Evolutionary conservation across 2,888 invertebrate species (phyloP).

Genomic region (Nomada ruficornis): DNA sequence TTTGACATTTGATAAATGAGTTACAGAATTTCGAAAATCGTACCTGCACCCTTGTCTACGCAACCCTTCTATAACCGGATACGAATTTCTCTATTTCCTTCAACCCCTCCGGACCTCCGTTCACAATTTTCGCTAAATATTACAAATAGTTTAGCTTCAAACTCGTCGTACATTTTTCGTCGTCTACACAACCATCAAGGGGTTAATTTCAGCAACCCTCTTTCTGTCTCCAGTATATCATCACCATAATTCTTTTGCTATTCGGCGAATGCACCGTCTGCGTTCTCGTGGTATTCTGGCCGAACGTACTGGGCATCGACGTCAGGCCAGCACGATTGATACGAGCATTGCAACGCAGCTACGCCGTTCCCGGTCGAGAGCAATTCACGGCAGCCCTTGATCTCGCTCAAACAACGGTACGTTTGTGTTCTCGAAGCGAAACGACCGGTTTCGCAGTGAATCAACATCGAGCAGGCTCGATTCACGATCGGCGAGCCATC

Average conservation of each 20-base stretch:
- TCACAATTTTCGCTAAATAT: too few relatives aligned
- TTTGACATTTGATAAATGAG: too few relatives aligned
- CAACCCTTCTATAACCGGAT: too few relatives aligned
- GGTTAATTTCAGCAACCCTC: background rate
- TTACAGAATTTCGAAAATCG: too few relatives aligned
- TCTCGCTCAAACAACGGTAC: conserved; percentile 88
- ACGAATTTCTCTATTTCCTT: too few relatives aligned
- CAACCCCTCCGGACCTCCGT: too few relatives aligned
- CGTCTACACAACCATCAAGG: too few relatives aligned
- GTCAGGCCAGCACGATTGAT: conserved; percentile 89
- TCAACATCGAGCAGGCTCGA: background rate
- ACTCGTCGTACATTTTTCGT: background rate
- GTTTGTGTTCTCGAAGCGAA: conserved; percentile 3
- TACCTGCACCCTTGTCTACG: too few relatives aligned
- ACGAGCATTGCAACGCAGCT: conserved; percentile 90
- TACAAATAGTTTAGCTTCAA: too few relatives aligned
- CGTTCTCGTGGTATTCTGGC: conserved; percentile 90
- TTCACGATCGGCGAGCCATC: background rate
- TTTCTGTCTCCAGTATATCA: conserved; percentile 87
- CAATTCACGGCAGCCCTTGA: conserved; percentile 93
- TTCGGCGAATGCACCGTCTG: conserved; percentile 90
- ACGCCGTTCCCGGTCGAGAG: conserved; percentile 90
- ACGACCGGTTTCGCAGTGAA: background rate
- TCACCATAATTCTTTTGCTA: conserved; percentile 88
- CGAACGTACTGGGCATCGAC: conserved; percentile 90